Conservation (phyloP, 1,140 invertebrate genomes). For the fruit fly (Drosophila melanogaster) region DNA sequence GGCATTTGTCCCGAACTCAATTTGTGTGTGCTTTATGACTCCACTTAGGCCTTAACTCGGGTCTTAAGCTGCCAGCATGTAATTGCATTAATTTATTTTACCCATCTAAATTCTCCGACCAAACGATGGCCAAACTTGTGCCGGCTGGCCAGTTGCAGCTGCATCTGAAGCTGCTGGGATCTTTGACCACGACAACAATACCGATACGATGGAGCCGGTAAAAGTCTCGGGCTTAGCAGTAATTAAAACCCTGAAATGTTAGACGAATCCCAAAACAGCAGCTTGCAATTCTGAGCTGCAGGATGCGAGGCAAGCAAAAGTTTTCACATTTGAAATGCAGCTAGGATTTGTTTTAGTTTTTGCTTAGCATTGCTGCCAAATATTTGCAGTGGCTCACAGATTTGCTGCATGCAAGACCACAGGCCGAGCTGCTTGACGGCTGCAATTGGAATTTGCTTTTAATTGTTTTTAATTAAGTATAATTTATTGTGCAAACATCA, state of each 20-base stretch:
- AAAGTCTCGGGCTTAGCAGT: slow-evolving; percentile 42
- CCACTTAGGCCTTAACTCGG: slow-evolving; percentile 13
- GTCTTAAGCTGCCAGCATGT: slow-evolving; percentile 28
- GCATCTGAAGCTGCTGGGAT: slow-evolving; percentile 17
- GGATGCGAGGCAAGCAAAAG: slow-evolving; percentile 40
- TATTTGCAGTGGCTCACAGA: slow-evolving; percentile 62
- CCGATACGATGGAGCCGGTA: slow-evolving; percentile 18
- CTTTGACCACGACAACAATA: slow-evolving; percentile 44
- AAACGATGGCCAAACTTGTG: slow-evolving; percentile 58
- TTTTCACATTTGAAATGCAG: slow-evolving; percentile 76
- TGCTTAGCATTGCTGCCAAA: slow-evolving; percentile 64
- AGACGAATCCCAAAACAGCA: slow-evolving; percentile 16
- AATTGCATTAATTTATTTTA: slow-evolving; percentile 75
- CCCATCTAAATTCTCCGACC: slow-evolving; percentile 44
- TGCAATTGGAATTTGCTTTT: slow-evolving; percentile 71
- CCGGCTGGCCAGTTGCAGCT: slow-evolving; percentile 1
- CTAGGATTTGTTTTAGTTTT: slow-evolving; percentile 75
- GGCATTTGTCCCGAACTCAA: slow-evolving; percentile 54
- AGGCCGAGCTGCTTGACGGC: slow-evolving; percentile 40
- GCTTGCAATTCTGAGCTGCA: slow-evolving; percentile 26
- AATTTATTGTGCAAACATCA: slow-evolving; percentile 77
- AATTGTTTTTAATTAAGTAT: slow-evolving; percentile 83
- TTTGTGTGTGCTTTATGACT: slow-evolving; percentile 51
- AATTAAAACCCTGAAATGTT: slow-evolving; percentile 64
- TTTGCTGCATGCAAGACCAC: slow-evolving; percentile 45